A percentile compares a stretch with the other conserved stretches of the same genome.
These are phyloP conservation scores for Xenopus petersii DNA, from an alignment of 2,797 vertebrate species.

Conservation along the genomic window DNA sequence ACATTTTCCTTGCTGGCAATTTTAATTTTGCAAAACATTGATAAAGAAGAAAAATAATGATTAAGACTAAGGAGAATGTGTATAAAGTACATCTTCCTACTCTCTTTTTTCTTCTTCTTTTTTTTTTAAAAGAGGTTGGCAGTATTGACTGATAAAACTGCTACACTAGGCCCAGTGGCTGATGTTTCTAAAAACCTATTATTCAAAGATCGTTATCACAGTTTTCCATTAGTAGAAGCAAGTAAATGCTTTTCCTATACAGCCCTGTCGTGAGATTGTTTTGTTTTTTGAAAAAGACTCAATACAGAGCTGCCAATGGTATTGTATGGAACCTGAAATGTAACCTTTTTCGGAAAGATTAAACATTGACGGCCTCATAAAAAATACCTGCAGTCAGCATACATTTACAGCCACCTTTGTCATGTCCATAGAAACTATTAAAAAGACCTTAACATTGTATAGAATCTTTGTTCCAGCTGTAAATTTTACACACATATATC, in stretches of 20 bases:
- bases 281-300: constrained; percentile 59
- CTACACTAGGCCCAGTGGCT: constrained; percentile 54
- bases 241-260: constrained; percentile 64
- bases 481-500: constrained; percentile 19
- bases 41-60: constrained; percentile 28
- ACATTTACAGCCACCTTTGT: constrained; percentile 46
- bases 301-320: constrained; percentile 61
- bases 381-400: constrained; percentile 56
- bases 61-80: constrained; percentile 36
- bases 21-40: constrained; percentile 64
- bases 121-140: constrained; percentile 52
- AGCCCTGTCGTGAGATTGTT: constrained; percentile 60
- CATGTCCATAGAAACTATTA: constrained; percentile 50
- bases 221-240: constrained; percentile 68
- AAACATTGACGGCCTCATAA: constrained; percentile 54
- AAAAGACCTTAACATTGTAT: constrained; percentile 39
- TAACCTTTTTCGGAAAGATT: constrained; percentile 60
- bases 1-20: constrained; percentile 55
- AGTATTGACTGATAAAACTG: constrained; percentile 54
- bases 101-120: constrained; percentile 37
- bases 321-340: constrained; percentile 50
- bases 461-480: constrained; percentile 20
- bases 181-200: constrained; percentile 64
- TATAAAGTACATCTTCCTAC: constrained; percentile 37
- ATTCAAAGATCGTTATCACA: constrained; percentile 65